These are phyloP conservation scores for Petrocephalus sullivani DNA, from an alignment of 2,797 vertebrate species.

Conservation along the genomic window DNA sequence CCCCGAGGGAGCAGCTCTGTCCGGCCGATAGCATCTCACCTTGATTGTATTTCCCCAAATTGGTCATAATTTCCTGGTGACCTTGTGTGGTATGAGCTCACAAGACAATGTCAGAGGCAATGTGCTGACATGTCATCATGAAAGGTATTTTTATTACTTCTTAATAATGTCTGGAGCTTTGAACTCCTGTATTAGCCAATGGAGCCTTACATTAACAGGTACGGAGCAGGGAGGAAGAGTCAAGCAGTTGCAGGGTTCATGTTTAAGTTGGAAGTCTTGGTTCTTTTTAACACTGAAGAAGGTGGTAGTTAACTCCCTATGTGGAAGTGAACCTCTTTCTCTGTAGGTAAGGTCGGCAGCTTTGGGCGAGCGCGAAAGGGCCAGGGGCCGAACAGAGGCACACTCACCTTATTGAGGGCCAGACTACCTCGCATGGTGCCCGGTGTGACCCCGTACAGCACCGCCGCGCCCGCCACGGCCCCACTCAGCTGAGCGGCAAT, in stretches of 20 bases:
- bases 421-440: constrained; percentile 80
- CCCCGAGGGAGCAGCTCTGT: background rate
- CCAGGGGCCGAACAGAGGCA: background rate
- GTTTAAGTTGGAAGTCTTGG: background rate
- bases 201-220: background rate
- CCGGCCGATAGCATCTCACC: background rate
- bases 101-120: background rate
- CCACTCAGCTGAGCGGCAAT: constrained; percentile 84
- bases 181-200: background rate
- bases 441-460: constrained; percentile 86
- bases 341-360: background rate
- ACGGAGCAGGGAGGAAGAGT: background rate
- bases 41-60: constrained; percentile 8
- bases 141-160: constrained; percentile 16
- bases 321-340: background rate
- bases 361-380: background rate
- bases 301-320: background rate
- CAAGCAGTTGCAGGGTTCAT: background rate
- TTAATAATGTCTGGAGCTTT: background rate
- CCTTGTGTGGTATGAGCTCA: constrained; percentile 1
- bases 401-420: constrained; percentile 81
- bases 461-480: constrained; percentile 80
- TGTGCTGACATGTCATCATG: background rate
- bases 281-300: background rate
- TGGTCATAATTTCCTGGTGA: background rate